Evolutionary conservation across 2,888 invertebrate species (phyloP).

Genomic region (Helleia helle): DNA sequence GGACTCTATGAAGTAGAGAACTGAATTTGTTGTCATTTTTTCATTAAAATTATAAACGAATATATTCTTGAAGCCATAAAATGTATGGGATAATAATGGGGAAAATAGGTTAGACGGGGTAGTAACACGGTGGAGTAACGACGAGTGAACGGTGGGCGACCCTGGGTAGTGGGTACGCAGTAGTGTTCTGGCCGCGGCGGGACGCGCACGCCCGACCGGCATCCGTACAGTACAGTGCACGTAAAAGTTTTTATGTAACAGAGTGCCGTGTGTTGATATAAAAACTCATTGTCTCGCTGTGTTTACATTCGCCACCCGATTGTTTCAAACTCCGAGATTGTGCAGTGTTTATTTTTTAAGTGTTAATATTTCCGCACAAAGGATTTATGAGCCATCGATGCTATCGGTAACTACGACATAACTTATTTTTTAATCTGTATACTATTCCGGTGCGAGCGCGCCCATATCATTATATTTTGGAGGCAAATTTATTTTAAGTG

Average conservation of each 20-base stretch:
- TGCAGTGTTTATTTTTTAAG: slow-evolving; percentile 7
- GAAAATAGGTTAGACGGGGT: slow-evolving; percentile 7
- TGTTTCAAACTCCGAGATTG: slow-evolving; percentile 20
- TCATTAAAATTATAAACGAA: too few species aligned
- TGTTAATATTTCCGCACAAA: slow-evolving; percentile 9
- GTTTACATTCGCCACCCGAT: slow-evolving; percentile 40
- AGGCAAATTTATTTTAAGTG: slow-evolving; percentile 5
- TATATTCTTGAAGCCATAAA: too few species aligned
- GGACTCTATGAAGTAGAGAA: too few species aligned
- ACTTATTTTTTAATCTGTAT: neutral
- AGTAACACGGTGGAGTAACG: slow-evolving; percentile 44
- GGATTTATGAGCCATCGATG: slow-evolving; percentile 1
- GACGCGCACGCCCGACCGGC: slow-evolving; percentile 16
- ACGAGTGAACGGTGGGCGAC: slow-evolving; percentile 59
- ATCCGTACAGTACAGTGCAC: slow-evolving; percentile 5
- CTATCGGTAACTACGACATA: slow-evolving; percentile 5
- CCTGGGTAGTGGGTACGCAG: slow-evolving; percentile 41
- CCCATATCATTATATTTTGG: neutral
- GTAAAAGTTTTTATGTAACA: slow-evolving; percentile 31
- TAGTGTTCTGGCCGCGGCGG: slow-evolving; percentile 20
- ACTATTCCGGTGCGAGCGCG: neutral
- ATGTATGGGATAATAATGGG: too few species aligned
- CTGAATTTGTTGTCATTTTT: too few species aligned
- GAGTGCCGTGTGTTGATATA: slow-evolving; percentile 16
- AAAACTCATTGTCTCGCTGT: slow-evolving; percentile 25